Percentiles rank a stretch among this genome's conserved stretches.
These are phyloP conservation scores for Ceratitis capitata DNA, from an alignment of 1,140 invertebrate species.

Conservation along the genomic window DNA sequence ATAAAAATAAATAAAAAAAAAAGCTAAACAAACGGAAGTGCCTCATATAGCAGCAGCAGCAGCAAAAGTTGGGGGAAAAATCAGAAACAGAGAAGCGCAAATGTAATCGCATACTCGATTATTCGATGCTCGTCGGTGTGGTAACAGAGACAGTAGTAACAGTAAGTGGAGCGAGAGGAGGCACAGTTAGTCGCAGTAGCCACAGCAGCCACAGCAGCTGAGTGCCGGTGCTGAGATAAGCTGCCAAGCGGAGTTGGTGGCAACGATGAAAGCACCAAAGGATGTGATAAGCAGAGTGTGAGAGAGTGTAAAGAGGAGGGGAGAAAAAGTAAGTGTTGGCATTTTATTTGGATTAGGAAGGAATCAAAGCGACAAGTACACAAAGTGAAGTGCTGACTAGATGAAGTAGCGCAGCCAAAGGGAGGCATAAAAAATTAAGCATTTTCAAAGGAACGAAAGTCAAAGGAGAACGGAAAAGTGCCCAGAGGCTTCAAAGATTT, in stretches of 20 bases:
- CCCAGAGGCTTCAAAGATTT: neutral
- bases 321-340: neutral
- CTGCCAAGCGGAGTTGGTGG: neutral
- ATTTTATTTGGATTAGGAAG: neutral
- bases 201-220: neutral
- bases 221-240: neutral
- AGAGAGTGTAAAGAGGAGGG: neutral
- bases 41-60: neutral
- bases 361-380: neutral
- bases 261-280: neutral
- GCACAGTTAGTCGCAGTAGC: no score
- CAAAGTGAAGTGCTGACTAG: neutral
- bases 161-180: neutral
- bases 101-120: slow-evolving; percentile 17
- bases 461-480: neutral
- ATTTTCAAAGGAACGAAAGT: neutral
- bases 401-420: neutral
- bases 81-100: neutral
- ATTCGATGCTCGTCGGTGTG: neutral
- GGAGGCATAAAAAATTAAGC: neutral
- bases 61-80: neutral
- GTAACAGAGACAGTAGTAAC: neutral
- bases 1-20: neutral
- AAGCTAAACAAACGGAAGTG: neutral
- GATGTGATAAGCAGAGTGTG: neutral